Percentiles rank a stretch among this genome's conserved stretches.
These are phyloP conservation scores for Drosophila ficusphila DNA, from an alignment of 1,140 invertebrate genomes.

Conservation along the genomic window DNA sequence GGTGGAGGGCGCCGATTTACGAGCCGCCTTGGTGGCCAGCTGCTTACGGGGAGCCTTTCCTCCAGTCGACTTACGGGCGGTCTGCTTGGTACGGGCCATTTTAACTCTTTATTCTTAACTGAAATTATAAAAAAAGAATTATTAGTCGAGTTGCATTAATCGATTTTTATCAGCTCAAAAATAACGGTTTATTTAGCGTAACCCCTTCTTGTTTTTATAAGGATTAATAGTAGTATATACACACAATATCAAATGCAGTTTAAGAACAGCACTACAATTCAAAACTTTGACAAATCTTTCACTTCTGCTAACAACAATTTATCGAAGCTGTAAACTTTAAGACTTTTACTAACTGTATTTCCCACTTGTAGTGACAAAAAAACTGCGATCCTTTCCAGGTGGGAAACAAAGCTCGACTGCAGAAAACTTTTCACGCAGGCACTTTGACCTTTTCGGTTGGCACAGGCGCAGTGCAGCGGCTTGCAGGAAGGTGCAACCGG, in stretches of 20 bases:
- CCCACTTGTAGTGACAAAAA: not conserved
- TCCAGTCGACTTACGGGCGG: conserved; percentile 93
- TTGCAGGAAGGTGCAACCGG: not conserved
- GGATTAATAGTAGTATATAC: too few species aligned
- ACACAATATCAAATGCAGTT: too few species aligned
- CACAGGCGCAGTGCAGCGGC: conserved; percentile 8
- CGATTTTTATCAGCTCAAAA: too few species aligned
- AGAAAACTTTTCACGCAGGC: not conserved
- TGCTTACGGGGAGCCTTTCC: conserved; percentile 95
- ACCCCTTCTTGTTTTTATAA: too few species aligned
- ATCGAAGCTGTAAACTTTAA: not conserved
- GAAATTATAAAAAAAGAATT: not conserved
- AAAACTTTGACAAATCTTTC: too few species aligned
- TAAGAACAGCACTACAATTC: too few species aligned
- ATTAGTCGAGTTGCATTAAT: too few species aligned
- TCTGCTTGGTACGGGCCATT: conserved; percentile 94
- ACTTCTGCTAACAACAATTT: too few species aligned
- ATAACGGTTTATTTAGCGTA: too few species aligned
- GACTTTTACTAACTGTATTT: not conserved
- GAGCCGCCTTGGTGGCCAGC: conserved; percentile 92
- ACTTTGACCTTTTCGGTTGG: not conserved
- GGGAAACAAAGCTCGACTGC: not conserved
- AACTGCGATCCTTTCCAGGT: not conserved
- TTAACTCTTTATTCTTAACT: conserved; percentile 35
- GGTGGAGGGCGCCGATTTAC: conserved; percentile 89